These are phyloP conservation scores for Sebastes diploproa DNA, from an alignment of 2,797 vertebrate species.

Conservation along the genomic window DNA sequence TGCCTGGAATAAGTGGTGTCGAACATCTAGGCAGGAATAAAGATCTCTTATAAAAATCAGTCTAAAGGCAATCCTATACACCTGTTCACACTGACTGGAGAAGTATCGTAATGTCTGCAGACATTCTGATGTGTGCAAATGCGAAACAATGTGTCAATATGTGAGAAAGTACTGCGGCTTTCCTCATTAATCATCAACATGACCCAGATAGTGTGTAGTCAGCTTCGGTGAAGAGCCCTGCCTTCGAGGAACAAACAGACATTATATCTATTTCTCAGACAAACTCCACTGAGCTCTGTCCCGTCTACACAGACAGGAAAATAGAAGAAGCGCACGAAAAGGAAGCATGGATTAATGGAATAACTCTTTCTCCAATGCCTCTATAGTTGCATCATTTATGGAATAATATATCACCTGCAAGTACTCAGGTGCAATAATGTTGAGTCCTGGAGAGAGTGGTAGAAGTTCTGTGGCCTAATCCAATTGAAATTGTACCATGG, in stretches of 20 bases:
- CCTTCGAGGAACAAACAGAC: background rate
- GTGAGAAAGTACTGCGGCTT: background rate
- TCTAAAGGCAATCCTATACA: background rate
- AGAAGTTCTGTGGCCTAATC: background rate
- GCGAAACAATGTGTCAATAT: background rate
- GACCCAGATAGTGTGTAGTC: background rate
- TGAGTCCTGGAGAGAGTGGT: background rate
- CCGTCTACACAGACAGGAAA: background rate
- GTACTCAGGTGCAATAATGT: background rate
- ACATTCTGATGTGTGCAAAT: background rate
- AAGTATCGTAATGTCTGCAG: background rate
- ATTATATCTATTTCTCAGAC: background rate
- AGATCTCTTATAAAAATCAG: background rate
- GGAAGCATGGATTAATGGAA: background rate
- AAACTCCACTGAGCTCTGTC: background rate
- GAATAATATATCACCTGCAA: slow-evolving; percentile 33
- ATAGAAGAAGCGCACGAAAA: background rate
- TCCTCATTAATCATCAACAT: background rate
- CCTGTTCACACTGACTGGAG: background rate
- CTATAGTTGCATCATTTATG: slow-evolving; percentile 18
- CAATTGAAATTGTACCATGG: background rate
- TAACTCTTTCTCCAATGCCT: background rate
- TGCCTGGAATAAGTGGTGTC: background rate
- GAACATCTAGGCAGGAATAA: background rate
- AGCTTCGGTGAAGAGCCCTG: background rate